Evolutionary conservation across 2,113 vertebrate genomes (phyloP), one percentile per base, ranked within the genome.

Genomic region (Macquaria ambigua): DNA sequence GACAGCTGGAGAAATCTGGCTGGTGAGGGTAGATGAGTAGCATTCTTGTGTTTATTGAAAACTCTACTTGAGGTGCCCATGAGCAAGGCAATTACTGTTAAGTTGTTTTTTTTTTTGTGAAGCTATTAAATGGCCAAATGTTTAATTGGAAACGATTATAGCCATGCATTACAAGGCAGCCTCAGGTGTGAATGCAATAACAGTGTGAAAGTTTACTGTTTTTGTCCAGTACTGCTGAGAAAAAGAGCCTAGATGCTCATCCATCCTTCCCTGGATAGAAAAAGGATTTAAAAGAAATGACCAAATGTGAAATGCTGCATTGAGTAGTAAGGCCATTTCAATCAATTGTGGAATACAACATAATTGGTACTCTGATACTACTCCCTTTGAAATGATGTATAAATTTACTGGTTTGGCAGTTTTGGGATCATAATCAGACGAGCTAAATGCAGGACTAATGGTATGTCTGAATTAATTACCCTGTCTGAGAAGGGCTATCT

Each of bases 401-500:
- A 64, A 8, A 72, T 68, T 28, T 23, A 66, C 28, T 53, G 14
- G 52, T 75, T 70, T 81, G 76, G 23, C 76, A 74, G 43, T 64
- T 77, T 69, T 23, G 21, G 58, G 9, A 74, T 48, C 21, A 74
- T 67, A 68, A 61, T 84, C 67, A 66, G 66, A 76, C 23, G 62
- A 55, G 25, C 25, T 75, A 74, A 61, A 66, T 79, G 68, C 59
- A 64, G 46, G 53, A 75, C 61, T 72, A 80, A 84, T 77, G 61
- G 62, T 31, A 31, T 21, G 12, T 79, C 82, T 81, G 62, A 48
- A 82, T 83, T 88, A 64, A 89, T 85, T 79, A 72, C 21, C 63
- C 41, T 12, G 25, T 64, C 52, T 85, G 48, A 75, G 73, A 68
- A 59, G n/a, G 20, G 53, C 16, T 52, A 53, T 73, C 73, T 84